Base-by-base conservation (phyloP, 2,113 vertebrate species). In the Petrocephalus microphthalmus region DNA sequence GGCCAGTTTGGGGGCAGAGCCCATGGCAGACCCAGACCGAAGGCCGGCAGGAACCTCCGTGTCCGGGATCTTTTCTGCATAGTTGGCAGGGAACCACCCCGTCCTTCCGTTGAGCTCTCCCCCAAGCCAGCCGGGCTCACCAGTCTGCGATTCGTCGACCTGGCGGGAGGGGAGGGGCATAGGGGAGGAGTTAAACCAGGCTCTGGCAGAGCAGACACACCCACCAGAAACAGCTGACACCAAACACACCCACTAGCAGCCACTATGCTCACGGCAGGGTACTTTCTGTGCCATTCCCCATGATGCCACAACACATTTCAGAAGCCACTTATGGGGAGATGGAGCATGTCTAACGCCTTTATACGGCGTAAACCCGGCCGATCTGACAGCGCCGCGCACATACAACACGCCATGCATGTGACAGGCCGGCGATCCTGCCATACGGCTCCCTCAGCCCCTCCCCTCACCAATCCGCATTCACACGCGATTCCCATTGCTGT, bases 61-160 rank as follows among this genome's bases (percentile, higher is more conserved):
- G 89, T 99, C 98, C 0, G 97, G 96, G 88, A 99, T 97, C 92
- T 96, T 96, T 91, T 99, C 98, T 0, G 98, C 98, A 29, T 99
- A 99, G 93, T 99, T 99, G 47, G 98, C 98, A 82, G 98, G 98
- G 92, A 99, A 99, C 98, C 98, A 99, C 88, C 98, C 98, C 0
- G 98, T 99, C 89, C 97, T 97, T 13, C 98, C 98, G 89, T 98
- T 96, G 82, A 99, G 88, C 91, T 99, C 98, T 87, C 98, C 98
- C 2, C 98, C 98, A 81, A 99, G 96, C 98, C 98, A 99, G 3
- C 98, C 98, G 0, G 98, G 98, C 87, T 99, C 98, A 19, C 98
- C 98, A 8, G 97, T 99, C 89, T 99, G 98, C 88, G 98, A 98
- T 91, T 99, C 98, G 85, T 99, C 98, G 92, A 99, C 98, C 98